phyloP scores from a whole-genome alignment of 2,888 invertebrate species.

The Synergus gifuensis region DNA sequence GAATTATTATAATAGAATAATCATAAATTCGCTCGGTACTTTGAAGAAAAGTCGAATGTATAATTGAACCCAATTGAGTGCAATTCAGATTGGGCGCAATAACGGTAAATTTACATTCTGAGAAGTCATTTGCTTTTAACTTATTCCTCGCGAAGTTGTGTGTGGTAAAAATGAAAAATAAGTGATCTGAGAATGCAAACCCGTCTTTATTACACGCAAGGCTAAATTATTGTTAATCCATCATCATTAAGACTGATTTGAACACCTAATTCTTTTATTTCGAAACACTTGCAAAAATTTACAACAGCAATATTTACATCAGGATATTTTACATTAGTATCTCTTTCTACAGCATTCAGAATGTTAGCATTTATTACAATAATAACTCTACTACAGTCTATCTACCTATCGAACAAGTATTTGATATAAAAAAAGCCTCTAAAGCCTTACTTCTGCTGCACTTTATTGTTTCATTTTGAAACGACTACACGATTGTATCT shows the following conservation, averaged over 20 bases:
- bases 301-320: background rate
- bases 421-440: background rate
- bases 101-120: background rate
- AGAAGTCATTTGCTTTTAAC: background rate
- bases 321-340: background rate
- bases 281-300: background rate
- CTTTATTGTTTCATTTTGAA: slow-evolving; percentile 15
- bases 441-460: background rate
- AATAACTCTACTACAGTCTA: background rate
- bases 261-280: too few relatives aligned
- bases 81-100: background rate
- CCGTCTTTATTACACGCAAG: background rate
- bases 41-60: background rate
- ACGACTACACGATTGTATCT: background rate
- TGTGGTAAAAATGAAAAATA: background rate
- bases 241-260: background rate
- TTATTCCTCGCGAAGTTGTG: background rate
- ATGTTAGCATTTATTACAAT: slow-evolving; percentile 1
- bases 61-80: background rate
- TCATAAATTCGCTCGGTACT: background rate
- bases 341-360: background rate
- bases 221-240: background rate
- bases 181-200: background rate
- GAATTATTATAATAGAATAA: background rate
- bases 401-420: background rate